Conservation (phyloP, 2,797 vertebrate genomes). For the Clamator glandarius region DNA sequence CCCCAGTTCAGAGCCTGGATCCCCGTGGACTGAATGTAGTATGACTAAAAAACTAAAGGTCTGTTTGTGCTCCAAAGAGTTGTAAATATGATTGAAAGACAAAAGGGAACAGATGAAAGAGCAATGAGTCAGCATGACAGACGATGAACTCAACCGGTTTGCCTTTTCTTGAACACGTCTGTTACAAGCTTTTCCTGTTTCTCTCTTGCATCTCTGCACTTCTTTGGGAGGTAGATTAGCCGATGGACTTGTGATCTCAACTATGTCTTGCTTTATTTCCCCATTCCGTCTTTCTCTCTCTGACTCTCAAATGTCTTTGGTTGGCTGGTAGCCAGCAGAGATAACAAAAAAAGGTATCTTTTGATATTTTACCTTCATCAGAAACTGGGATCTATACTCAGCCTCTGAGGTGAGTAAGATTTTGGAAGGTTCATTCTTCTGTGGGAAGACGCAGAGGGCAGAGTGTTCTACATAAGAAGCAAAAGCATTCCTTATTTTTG, state of each 20-base stretch:
- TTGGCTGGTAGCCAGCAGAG: not conserved
- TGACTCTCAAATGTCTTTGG: not conserved
- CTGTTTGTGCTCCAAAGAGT: not conserved
- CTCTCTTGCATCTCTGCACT: not conserved
- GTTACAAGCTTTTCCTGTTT: not conserved
- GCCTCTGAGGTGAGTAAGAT: not conserved
- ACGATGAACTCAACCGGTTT: not conserved
- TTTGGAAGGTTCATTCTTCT: not conserved
- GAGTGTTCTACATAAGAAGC: not conserved
- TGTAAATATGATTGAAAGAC: not conserved
- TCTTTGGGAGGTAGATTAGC: not conserved
- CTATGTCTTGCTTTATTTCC: not conserved
- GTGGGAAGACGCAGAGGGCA: not conserved
- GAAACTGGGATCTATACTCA: not conserved
- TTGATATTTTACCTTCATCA: not conserved
- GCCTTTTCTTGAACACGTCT: not conserved
- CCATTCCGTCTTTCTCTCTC: not conserved
- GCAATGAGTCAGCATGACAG: not conserved
- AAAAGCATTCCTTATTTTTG: not conserved
- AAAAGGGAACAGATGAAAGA: not conserved
- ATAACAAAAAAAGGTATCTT: not conserved
- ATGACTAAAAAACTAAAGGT: not conserved
- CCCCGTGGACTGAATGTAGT: accelerated
- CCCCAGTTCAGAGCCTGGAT: not conserved
- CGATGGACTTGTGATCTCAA: not conserved